These are phyloP conservation scores for Paguma larvata DNA, from an alignment of 2,797 vertebrate genomes.

Conservation along the genomic window DNA sequence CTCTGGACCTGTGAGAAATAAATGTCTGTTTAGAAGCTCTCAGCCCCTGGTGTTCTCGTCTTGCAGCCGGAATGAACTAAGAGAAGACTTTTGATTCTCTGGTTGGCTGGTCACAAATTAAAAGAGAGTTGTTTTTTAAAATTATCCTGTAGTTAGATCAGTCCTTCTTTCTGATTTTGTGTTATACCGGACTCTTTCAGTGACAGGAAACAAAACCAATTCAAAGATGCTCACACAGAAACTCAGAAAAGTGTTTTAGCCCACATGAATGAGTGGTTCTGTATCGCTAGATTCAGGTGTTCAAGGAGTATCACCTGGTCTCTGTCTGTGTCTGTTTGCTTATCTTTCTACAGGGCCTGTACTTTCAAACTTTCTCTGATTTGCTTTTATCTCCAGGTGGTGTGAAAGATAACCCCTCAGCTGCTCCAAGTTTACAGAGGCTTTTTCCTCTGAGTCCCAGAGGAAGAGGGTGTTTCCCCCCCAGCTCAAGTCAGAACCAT, in stretches of 20 bases:
- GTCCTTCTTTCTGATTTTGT: conserved; percentile 19
- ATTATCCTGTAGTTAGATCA: neutral
- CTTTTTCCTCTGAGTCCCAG: neutral
- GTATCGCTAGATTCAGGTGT: neutral
- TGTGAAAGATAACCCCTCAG: neutral
- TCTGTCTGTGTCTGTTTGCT: neutral
- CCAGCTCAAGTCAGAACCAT: neutral
- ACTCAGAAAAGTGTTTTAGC: neutral
- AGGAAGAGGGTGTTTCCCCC: neutral
- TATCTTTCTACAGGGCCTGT: neutral
- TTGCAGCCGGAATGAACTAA: neutral
- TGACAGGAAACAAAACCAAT: neutral
- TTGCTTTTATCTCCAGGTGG: neutral
- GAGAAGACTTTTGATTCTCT: neutral
- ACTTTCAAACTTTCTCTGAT: neutral
- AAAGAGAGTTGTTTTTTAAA: conserved; percentile 3
- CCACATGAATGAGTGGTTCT: neutral
- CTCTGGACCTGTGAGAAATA: neutral
- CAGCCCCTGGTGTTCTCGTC: neutral
- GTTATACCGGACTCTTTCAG: conserved; percentile 33
- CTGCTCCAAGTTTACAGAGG: neutral
- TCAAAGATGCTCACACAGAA: neutral
- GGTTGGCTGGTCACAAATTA: neutral
- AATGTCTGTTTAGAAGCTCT: neutral
- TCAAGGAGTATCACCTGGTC: neutral